These are phyloP conservation scores for Calliopum simillimum DNA, from an alignment of 2,888 invertebrate species.

Conservation along the genomic window DNA sequence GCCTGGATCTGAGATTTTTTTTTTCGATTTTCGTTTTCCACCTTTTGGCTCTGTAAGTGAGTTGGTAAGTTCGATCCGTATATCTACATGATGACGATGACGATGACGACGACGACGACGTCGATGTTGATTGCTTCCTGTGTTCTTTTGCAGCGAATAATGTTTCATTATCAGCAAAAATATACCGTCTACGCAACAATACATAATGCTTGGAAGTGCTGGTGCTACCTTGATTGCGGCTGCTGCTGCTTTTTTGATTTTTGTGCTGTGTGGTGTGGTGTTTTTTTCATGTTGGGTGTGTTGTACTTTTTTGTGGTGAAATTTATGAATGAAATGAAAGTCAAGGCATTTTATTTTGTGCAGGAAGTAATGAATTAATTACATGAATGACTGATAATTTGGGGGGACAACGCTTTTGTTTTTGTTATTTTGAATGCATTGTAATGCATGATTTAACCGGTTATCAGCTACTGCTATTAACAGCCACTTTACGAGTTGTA, in stretches of 20 bases:
- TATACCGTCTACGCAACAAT: constrained; percentile 1
- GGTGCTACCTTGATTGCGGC: constrained; percentile 1
- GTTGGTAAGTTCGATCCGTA: constrained; percentile 37
- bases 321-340: constrained; percentile 44
- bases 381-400: constrained; percentile 27
- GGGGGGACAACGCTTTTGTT: constrained; percentile 6
- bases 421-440: too few species aligned
- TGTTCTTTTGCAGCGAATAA: constrained; percentile 39
- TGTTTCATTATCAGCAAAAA: constrained; percentile 21
- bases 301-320: constrained; percentile 29
- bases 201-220: background rate
- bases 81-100: background rate
- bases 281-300: constrained; percentile 10
- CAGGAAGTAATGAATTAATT: constrained; percentile 36
- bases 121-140: constrained; percentile 51
- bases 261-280: constrained; percentile 10
- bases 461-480: too few species aligned
- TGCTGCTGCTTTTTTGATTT: constrained; percentile 12
- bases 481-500: too few species aligned
- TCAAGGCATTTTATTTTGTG: constrained; percentile 9
- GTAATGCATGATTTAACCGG: too few species aligned
- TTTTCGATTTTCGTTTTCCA: constrained; percentile 16
- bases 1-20: constrained; percentile 12
- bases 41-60: constrained; percentile 30
- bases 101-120: constrained; percentile 42